A percentile compares a stretch with the other conserved stretches of the same genome.
Conservation (phyloP, 2,797 vertebrate genomes). For the Streptopelia turtur region DNA sequence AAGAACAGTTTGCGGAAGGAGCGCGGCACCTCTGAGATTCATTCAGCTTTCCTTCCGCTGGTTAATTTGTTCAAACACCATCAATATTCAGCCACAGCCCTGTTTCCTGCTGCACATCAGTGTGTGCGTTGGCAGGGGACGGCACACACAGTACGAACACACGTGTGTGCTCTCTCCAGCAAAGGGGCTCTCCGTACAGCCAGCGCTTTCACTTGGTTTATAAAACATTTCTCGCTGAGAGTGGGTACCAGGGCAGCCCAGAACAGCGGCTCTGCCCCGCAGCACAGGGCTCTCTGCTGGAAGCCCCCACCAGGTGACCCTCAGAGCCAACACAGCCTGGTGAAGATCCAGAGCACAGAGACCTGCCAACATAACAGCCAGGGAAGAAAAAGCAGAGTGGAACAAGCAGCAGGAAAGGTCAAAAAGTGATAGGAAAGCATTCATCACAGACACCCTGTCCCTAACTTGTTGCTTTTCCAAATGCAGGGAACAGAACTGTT, state of each 20-base stretch:
- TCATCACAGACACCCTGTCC: neutral
- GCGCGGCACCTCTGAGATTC: slow-evolving; percentile 17
- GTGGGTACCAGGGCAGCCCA: neutral
- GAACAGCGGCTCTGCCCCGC: neutral
- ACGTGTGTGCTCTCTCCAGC: too few species aligned
- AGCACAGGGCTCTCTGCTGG: too few species aligned
- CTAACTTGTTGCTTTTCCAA: neutral
- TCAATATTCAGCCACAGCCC: slow-evolving; percentile 25
- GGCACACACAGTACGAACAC: neutral
- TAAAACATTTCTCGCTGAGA: neutral
- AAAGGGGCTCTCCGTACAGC: neutral
- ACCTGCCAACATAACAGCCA: neutral
- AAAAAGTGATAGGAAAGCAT: neutral
- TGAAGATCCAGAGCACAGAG: neutral
- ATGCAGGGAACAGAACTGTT: neutral
- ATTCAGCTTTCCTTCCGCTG: slow-evolving; percentile 42
- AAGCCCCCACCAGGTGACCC: neutral
- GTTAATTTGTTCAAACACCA: slow-evolving; percentile 45
- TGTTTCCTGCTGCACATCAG: neutral
- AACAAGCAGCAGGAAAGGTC: neutral
- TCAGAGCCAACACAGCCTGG: neutral
- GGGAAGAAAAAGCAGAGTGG: neutral
- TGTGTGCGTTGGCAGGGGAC: fast-evolving
- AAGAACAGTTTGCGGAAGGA: slow-evolving; percentile 16
- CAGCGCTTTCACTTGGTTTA: neutral